Conservation (phyloP, 37 sponge, comb jelly and placozoan genomes). For the Halisarca cf. caerulea region DNA sequence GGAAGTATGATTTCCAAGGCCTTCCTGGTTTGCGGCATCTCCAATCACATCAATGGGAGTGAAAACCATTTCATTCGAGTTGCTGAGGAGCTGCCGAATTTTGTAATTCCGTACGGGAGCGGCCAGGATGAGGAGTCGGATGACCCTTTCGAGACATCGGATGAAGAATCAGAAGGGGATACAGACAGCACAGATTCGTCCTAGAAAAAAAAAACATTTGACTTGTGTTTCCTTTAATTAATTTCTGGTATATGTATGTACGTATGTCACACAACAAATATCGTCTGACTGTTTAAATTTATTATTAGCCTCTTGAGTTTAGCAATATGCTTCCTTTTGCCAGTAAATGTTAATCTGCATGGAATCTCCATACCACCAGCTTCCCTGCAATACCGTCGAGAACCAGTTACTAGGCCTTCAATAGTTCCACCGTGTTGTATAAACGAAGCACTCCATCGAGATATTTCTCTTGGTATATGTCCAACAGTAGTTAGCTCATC, state of each 20-base stretch:
- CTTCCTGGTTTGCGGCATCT: background rate
- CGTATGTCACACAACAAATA: background rate
- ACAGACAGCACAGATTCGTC: background rate
- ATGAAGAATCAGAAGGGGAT: background rate
- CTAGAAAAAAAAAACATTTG: too few relatives aligned
- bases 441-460: conserved; percentile 3
- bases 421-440: background rate
- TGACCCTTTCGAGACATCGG: background rate
- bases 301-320: background rate
- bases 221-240: too few relatives aligned
- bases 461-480: background rate
- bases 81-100: background rate
- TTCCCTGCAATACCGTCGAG: background rate
- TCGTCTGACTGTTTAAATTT: conserved; percentile 4
- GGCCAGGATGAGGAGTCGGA: background rate
- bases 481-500: background rate
- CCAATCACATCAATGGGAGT: background rate
- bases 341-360: conserved; percentile 10
- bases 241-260: background rate
- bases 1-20: conserved; percentile 10
- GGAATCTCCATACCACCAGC: conserved; percentile 14
- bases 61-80: background rate
- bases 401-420: conserved; percentile 5
- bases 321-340: conserved; percentile 3
- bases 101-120: background rate